Evolutionary conservation across 2,888 invertebrate species (phyloP), one percentile per base, ranked within the genome.

Genomic region (Zhengitettix transpicula): DNA sequence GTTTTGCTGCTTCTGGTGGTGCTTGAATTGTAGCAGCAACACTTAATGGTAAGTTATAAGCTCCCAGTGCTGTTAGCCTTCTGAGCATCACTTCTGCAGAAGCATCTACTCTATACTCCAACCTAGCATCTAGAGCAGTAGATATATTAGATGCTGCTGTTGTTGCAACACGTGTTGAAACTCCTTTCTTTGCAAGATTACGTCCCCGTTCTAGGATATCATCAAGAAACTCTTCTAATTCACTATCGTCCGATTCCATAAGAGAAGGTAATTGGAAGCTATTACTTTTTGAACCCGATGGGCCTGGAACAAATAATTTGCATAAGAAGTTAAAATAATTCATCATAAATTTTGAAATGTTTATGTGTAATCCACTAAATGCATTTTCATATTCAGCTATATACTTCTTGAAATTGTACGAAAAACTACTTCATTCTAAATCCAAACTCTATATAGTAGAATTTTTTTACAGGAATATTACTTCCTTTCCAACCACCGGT

Each of bases 181-280:
- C 71, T 47, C 74, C 77, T 67, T 78, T 78, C 61, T 80, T 77
- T 61, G 83, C 76, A 62, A 81, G 76, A 60, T 78, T 80, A 64
- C 77, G 77, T 7, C 79, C 78, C 54, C 80, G 75, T 68, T 83
- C 83, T 11, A 82, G 71, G 64, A 83, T 79, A 65, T 83, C 83
- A 64, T 86, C 87, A 0, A 87, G 73, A 62, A 87, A 82, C 66
- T 88, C 89, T 68, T 89, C 89, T 1, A 86, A 77, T 67, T 89
- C 89, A 0, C 87, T 87, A 68, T 89, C 89, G 63, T 89, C 89
- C 0, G 87, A 87, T 69, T 89, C 89, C 44, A 84, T 81, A 14
- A 88, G 89, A 16, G 86, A 86, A 0, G 85, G 83, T 55, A 87
- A 70, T 63, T 64, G 63, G 51, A 61, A 61, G 15, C 60, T 54